A percentile compares a stretch with the other conserved stretches of the same genome.
Evolutionary conservation across 2,113 vertebrate species (phyloP).

Genomic region (Melanerpes aurifrons): DNA sequence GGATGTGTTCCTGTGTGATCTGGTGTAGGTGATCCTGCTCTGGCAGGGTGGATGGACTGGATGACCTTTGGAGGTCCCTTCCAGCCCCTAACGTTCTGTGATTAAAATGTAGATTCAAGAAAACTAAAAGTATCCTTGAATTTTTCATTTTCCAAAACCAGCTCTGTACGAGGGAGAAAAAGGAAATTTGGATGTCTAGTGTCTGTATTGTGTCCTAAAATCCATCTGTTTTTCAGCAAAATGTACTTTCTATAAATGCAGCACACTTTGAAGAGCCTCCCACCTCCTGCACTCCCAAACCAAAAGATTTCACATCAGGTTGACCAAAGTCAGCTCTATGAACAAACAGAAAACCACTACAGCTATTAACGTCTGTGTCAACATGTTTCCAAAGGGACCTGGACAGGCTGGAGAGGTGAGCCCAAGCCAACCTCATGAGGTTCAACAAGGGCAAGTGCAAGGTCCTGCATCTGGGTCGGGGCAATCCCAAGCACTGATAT

Average conservation of each 20-base stretch:
- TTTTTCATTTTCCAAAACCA: neutral
- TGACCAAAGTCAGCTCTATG: neutral
- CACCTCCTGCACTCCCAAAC: neutral
- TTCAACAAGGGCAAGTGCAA: too few species aligned
- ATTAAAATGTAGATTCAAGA: neutral
- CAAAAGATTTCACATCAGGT: fast-evolving
- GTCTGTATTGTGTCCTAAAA: neutral
- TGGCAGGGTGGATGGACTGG: too few species aligned
- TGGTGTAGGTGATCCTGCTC: too few species aligned
- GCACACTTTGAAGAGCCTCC: neutral
- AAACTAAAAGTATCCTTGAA: neutral
- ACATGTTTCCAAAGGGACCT: neutral
- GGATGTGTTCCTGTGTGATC: too few species aligned
- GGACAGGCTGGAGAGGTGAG: too few species aligned
- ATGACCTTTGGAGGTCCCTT: too few species aligned
- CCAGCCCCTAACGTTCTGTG: neutral
- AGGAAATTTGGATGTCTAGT: neutral
- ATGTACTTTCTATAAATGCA: neutral
- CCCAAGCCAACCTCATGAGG: too few species aligned
- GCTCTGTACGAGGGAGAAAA: neutral
- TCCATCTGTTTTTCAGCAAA: neutral
- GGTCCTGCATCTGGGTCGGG: too few species aligned
- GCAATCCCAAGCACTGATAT: too few species aligned
- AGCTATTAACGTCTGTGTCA: neutral
- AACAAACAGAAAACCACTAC: neutral